Percentiles rank a stretch among this genome's conserved stretches.
These are phyloP conservation scores for Ophonus ardosiacus DNA, from an alignment of 2,888 invertebrate genomes.

Conservation along the genomic window DNA sequence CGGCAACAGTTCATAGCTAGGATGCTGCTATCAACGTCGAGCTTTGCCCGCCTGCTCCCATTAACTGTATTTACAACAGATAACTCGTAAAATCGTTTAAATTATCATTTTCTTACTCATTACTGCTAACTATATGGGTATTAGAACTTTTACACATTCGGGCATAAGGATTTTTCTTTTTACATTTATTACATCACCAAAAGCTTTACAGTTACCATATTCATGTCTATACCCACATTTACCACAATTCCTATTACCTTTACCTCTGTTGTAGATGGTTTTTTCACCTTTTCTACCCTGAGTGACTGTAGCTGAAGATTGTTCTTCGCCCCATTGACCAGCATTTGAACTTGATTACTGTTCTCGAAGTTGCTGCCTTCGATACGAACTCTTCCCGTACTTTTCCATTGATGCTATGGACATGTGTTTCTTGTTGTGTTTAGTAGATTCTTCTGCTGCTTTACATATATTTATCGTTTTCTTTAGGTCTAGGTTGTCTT, in stretches of 20 bases:
- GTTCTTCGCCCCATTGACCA: background rate
- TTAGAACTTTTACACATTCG: slow-evolving; percentile 6
- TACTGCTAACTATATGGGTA: background rate
- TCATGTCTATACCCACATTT: background rate
- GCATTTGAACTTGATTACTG: background rate
- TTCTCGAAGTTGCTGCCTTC: background rate
- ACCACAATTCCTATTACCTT: background rate
- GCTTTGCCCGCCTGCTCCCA: too few relatives aligned
- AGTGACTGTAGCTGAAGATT: background rate
- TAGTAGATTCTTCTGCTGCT: too few relatives aligned
- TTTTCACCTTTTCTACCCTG: background rate
- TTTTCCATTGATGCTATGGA: too few relatives aligned
- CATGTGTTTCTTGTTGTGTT: background rate
- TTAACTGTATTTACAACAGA: background rate
- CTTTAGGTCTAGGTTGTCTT: too few relatives aligned
- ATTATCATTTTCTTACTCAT: background rate
- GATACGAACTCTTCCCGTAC: too few relatives aligned
- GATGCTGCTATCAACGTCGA: too few relatives aligned
- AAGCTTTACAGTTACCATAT: background rate
- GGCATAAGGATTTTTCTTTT: slow-evolving; percentile 25
- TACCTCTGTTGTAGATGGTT: background rate
- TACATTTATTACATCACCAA: background rate
- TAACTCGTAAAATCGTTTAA: background rate
- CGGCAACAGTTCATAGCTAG: too few relatives aligned
- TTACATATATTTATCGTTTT: too few relatives aligned